Percentiles rank a stretch among this genome's conserved stretches.
Conservation (phyloP, 2,797 vertebrate genomes). For the Eupleurogrammus muticus region DNA sequence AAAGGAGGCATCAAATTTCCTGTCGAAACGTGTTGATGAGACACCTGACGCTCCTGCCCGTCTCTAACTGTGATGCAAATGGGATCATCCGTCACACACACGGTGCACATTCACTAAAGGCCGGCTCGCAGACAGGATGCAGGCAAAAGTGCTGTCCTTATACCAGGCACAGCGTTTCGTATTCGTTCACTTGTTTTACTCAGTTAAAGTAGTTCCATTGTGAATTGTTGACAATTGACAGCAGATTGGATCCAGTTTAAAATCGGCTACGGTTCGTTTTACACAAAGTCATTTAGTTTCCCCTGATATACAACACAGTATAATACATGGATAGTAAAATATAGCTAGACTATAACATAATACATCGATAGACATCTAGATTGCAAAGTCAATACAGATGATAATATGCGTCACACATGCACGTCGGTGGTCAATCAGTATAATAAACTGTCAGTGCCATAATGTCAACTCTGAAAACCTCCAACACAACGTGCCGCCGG, state of each 20-base stretch:
- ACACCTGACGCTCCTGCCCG: constrained; percentile 69
- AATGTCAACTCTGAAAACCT: constrained; percentile 24
- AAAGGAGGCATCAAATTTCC: constrained; percentile 12
- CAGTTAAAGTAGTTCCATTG: constrained; percentile 3
- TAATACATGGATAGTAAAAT: neutral
- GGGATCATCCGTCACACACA: constrained; percentile 70
- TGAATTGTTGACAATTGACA: neutral
- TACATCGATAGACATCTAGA: neutral
- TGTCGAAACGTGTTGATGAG: constrained; percentile 73
- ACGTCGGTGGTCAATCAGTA: constrained; percentile 26
- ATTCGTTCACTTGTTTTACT: constrained; percentile 3
- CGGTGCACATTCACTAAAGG: constrained; percentile 55
- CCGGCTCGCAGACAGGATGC: constrained; percentile 39
- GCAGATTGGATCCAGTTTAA: neutral
- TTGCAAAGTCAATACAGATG: constrained; percentile 16
- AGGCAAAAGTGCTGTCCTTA: constrained; percentile 13
- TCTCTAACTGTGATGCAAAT: constrained; percentile 69
- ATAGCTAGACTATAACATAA: neutral
- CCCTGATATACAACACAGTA: neutral
- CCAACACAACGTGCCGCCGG: constrained; percentile 26
- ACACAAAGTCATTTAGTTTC: neutral
- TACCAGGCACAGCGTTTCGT: neutral
- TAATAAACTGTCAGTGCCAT: constrained; percentile 42
- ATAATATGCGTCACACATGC: constrained; percentile 3
- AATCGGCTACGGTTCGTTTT: neutral